phyloP scores from a whole-genome alignment of 2,888 invertebrate species.

The Brachynemurus nebulosus region DNA sequence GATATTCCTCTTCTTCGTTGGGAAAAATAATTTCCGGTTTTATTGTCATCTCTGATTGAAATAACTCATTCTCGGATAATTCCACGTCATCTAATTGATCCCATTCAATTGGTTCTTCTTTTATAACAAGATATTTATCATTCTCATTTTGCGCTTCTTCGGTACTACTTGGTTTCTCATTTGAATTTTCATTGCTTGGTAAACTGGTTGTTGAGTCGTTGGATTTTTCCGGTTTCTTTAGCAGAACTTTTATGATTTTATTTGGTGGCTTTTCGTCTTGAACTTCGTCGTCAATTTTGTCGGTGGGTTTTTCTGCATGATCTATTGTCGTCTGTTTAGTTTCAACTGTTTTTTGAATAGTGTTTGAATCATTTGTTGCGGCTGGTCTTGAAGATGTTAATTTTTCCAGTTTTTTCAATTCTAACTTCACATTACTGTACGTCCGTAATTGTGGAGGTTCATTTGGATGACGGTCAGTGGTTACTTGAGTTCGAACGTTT shows the following conservation, averaged over 20 bases:
- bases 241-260: neutral
- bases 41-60: slow-evolving; percentile 52
- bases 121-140: slow-evolving; percentile 30
- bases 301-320: neutral
- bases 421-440: neutral
- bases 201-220: neutral
- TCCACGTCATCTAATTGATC: slow-evolving; percentile 48
- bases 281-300: neutral
- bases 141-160: slow-evolving; percentile 15
- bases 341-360: no score
- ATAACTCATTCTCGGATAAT: slow-evolving; percentile 49
- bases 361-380: no score
- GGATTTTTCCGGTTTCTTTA: neutral
- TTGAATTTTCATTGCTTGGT: neutral
- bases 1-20: slow-evolving; percentile 20
- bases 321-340: neutral
- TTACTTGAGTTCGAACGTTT: neutral
- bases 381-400: neutral
- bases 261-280: neutral
- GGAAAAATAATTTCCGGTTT: slow-evolving; percentile 41
- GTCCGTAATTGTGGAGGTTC: slow-evolving; percentile 1
- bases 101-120: slow-evolving; percentile 56
- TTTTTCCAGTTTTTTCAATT: neutral
- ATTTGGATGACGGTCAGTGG: no score
- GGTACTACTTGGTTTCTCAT: neutral